Evolutionary conservation across 2,797 vertebrate species (phyloP), one percentile per base, ranked within the genome.

Genomic region (Lophotriccus pileatus): DNA sequence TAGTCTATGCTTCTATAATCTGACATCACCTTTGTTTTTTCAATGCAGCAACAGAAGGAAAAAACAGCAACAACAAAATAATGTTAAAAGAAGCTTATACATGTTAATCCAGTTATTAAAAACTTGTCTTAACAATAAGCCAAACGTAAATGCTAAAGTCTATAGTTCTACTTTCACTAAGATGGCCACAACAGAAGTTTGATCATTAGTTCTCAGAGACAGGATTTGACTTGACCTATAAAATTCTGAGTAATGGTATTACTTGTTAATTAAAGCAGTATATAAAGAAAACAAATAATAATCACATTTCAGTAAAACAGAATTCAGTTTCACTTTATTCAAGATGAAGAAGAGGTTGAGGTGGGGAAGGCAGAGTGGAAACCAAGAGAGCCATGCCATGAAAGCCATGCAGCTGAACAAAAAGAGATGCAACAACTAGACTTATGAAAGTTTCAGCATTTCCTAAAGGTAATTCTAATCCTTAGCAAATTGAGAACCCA

Each of bases 251-350:
- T 63, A 78, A 77, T 9, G 7, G 10, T 73, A 69, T 21, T 62
- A 63, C 22, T 27, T 69, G 18, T 46, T 63, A 56, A 69, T 67
- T 82, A 63, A 74, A 75, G 20, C 15, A 37, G 28, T 21, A 53
- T 34, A 41, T 49, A 43, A 81, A 70, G 41, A 86, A 93, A 83
- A n/a, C 17, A 78, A 90, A n/a, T 27, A 83, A 63, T 37, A 90
- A 83, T 62, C 50, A 72, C 19, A 41, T 81, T 72, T 21, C 46
- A 86, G 22, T 68, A 37, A 58, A 84, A 70, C 89, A 72, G 91
- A 95, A 86, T 75, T 91, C 28, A 81, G 24, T 75, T 94, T 93
- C 41, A 46, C 24, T 95, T 95, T 96, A 96, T 94, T 96, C 36
- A 85, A 85, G 55, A 46, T 43, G 23, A 64, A 59, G 70, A 55